A percentile compares a stretch with the other conserved stretches of the same genome.
Conservation (phyloP, 2,797 vertebrate species). For the Austrolebias charrua region DNA sequence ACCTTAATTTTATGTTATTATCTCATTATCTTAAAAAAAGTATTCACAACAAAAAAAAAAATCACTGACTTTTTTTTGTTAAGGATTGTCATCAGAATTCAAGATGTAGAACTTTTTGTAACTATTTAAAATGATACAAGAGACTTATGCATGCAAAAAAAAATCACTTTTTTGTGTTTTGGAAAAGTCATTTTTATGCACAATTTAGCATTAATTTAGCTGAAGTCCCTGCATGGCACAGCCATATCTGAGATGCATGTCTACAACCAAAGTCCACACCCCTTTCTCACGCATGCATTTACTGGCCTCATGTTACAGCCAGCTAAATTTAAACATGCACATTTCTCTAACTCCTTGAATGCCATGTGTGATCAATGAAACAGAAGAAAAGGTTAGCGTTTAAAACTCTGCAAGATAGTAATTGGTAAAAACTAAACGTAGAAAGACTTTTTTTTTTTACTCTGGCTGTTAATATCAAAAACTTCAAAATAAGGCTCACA, state of each 20-base stretch:
- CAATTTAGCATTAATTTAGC: conserved; percentile 20
- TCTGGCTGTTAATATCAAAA: too few species aligned
- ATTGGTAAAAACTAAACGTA: too few species aligned
- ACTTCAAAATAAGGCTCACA: background rate
- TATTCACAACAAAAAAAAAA: too few species aligned
- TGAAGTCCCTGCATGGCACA: conserved; percentile 18
- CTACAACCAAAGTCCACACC: conserved; percentile 43
- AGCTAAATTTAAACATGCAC: conserved; percentile 59
- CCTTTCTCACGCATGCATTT: conserved; percentile 32
- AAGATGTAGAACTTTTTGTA: too few species aligned
- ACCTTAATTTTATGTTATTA: background rate
- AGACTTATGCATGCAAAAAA: too few species aligned
- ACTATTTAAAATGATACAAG: too few species aligned
- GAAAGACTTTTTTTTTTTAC: too few species aligned
- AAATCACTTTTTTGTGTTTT: too few species aligned
- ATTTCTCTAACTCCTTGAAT: conserved; percentile 45
- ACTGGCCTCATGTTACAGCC: conserved; percentile 48
- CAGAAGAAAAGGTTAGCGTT: background rate
- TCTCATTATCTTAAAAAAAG: too few species aligned
- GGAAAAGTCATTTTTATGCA: background rate
- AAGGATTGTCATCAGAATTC: too few species aligned
- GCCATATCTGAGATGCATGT: conserved; percentile 29
- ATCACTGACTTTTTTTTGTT: too few species aligned
- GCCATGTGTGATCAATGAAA: conserved; percentile 34
- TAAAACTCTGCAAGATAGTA: too few species aligned